Evolutionary conservation across 2,888 invertebrate genomes (phyloP).

Genomic region (Netelia inedita): DNA sequence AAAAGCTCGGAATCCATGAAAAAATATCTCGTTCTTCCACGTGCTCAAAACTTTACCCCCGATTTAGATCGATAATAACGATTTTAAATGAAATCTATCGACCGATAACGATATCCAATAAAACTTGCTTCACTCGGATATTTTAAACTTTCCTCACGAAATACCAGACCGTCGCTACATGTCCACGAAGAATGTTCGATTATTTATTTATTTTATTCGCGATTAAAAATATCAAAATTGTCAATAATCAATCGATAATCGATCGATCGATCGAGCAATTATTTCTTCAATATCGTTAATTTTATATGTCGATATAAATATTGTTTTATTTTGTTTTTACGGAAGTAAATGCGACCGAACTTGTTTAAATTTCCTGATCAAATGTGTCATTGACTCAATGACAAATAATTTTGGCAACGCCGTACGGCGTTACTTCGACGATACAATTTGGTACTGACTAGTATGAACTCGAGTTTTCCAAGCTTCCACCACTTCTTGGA

Average conservation of each 20-base stretch:
- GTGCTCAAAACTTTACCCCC: conserved; percentile 52
- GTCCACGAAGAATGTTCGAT: conserved; percentile 35
- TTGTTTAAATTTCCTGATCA: not conserved
- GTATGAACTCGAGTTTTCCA: conserved; percentile 50
- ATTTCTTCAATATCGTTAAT: not conserved
- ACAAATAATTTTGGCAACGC: conserved; percentile 8
- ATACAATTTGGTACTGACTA: conserved; percentile 54
- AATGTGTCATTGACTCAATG: not conserved
- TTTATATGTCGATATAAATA: not conserved
- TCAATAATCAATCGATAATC: not conserved
- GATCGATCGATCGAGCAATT: not conserved
- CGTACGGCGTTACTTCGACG: conserved; percentile 16
- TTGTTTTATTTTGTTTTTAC: conserved; percentile 1
- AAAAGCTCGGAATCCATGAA: conserved; percentile 73
- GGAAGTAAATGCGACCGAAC: too few species aligned
- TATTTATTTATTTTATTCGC: not conserved
- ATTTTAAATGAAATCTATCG: not conserved
- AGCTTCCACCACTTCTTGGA: conserved; percentile 60
- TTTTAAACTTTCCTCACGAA: conserved; percentile 36
- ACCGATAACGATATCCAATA: too few species aligned
- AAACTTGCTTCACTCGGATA: not conserved
- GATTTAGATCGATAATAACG: not conserved
- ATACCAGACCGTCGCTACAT: conserved; percentile 60
- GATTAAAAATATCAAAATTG: not conserved
- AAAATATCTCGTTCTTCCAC: conserved; percentile 64